Evolutionary conservation across 2,888 invertebrate species (phyloP).

Genomic region (Spilarctia lutea): DNA sequence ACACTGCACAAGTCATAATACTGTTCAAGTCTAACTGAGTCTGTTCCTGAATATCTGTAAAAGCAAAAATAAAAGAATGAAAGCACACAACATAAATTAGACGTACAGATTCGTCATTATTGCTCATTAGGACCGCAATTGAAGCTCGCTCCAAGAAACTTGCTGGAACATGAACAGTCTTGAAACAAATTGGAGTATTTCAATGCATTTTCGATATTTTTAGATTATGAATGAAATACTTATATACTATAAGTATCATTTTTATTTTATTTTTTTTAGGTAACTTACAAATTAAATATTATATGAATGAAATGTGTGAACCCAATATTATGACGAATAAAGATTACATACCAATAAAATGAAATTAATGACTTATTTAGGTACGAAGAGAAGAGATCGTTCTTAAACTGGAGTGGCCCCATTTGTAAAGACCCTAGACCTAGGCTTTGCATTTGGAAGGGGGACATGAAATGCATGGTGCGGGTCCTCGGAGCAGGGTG

Average conservation of each 20-base stretch:
- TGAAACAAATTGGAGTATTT: constrained; percentile 73
- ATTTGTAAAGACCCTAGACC: not conserved
- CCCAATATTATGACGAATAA: not conserved
- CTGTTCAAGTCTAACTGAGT: constrained; percentile 20
- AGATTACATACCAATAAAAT: not conserved
- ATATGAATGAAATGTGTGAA: too few relatives aligned
- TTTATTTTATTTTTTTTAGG: not conserved
- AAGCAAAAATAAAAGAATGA: constrained; percentile 60
- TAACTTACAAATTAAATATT: too few relatives aligned
- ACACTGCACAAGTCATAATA: constrained; percentile 6
- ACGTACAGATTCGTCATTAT: constrained; percentile 76
- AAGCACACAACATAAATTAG: constrained; percentile 41
- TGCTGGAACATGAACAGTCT: constrained; percentile 64
- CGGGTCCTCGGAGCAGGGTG: too few relatives aligned
- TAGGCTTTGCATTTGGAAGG: too few relatives aligned
- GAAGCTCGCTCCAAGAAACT: constrained; percentile 74
- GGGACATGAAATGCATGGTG: too few relatives aligned
- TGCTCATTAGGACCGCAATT: constrained; percentile 82
- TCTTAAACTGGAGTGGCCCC: not conserved
- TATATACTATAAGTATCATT: not conserved
- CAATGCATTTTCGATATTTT: constrained; percentile 32
- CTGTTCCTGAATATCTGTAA: constrained; percentile 45
- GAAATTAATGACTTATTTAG: not conserved
- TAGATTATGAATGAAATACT: not conserved
- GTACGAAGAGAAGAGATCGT: not conserved